Evolutionary conservation across 2,888 invertebrate species (phyloP), one percentile per base, ranked within the genome.

Genomic region (Erebia epiphron): DNA sequence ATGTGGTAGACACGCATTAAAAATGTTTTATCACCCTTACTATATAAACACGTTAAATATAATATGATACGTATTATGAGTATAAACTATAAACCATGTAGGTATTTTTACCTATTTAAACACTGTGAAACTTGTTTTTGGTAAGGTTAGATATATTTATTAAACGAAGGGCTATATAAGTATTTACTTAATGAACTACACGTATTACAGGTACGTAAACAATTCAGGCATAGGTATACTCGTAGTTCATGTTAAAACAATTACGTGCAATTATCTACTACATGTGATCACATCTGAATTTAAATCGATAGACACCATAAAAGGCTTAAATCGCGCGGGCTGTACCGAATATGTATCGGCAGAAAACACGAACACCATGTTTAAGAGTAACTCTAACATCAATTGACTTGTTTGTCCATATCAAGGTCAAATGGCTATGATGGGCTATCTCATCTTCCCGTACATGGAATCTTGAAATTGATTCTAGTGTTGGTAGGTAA

Each of bases 401-500:
- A 72, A 73, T 71, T 69, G 74, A 73, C 76, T 75, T 76, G 71
- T 78, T 75, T 78, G 77, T 72, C 75, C 57, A 67, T 71, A 46
- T 70, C 81, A 85, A 87, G 86, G 86, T 83, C 83, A 77, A 70
- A 78, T 78, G 75, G 49, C 79, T 79, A 78, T 79, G 82, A 83
- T 82, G 74, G 79, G 77, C 67, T 72, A 76, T 68, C 72, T 77
- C 78, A 76, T 79, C 82, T 75, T 76, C 72, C 86, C 85, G 73
- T 82, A 86, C 79, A 74, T 73, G 84, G 87, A 78, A 85, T 80
- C 82, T 84, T 82, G 79, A 68, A 71, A 75, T 57, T 66, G 56
- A 66, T 56, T 43, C 66, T 66, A 66, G 43, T 56, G 46, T 62
- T 49, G 21, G 62, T 46, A 46, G 61, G 61, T 72, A 69, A 75